These are phyloP conservation scores for Pseudomyrmex dendroicus DNA, from an alignment of 1,140 invertebrate genomes.

Conservation along the genomic window DNA sequence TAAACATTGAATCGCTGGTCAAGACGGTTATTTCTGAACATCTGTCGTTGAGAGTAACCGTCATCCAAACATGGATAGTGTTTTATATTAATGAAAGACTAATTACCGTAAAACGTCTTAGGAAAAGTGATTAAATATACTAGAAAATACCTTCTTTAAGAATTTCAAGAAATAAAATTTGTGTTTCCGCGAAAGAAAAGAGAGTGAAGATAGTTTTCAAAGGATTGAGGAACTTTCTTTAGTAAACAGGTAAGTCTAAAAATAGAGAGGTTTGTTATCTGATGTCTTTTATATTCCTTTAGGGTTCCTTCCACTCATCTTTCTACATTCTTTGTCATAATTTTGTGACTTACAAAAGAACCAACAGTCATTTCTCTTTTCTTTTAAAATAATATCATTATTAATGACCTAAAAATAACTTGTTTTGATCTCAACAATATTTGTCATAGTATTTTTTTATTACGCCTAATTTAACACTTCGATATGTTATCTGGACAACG, in stretches of 20 bases:
- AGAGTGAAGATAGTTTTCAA: neutral
- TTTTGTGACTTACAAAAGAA: conserved; percentile 41
- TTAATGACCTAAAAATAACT: no score
- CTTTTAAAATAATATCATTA: neutral
- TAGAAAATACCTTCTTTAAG: neutral
- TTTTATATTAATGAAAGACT: neutral
- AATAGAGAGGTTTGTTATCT: neutral
- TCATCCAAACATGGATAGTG: neutral
- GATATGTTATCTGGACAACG: neutral
- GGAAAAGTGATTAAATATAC: neutral
- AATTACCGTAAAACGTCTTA: neutral
- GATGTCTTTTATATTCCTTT: conserved; percentile 20
- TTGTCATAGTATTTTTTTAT: neutral
- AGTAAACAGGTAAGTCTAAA: conserved; percentile 16
- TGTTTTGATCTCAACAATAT: neutral
- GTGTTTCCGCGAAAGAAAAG: neutral
- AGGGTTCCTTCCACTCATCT: conserved; percentile 23
- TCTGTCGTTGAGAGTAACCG: conserved; percentile 57
- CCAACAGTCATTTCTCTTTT: no score
- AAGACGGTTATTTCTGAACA: conserved; percentile 67
- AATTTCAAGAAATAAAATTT: neutral
- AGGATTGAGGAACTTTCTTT: neutral
- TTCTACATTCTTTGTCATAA: conserved; percentile 49
- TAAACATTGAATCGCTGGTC: conserved; percentile 57
- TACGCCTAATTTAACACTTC: conserved; percentile 1